Evolutionary conservation across 2,797 vertebrate genomes (phyloP).

Genomic region (Gouania willdenowi): DNA sequence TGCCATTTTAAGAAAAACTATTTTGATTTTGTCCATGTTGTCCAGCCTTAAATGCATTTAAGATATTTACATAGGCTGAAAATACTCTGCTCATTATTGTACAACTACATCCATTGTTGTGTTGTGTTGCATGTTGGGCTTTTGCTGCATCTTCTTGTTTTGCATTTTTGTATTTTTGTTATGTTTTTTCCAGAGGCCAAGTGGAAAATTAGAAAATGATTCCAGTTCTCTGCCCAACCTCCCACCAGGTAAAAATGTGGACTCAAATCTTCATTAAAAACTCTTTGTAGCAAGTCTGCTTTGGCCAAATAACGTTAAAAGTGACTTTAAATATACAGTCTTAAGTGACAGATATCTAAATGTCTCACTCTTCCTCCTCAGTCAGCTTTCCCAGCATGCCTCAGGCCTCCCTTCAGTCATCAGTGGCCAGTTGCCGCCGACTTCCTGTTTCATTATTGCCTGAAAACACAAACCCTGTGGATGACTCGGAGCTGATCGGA

Average conservation of each 20-base stretch:
- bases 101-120: no score
- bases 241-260: conserved; percentile 75
- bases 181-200: conserved; percentile 58
- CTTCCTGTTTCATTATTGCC: conserved; percentile 33
- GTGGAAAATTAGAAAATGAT: conserved; percentile 59
- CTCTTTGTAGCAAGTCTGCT: no score
- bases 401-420: conserved; percentile 16
- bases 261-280: not conserved
- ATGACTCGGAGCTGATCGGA: conserved; percentile 84
- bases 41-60: no score
- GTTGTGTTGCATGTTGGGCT: no score
- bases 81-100: no score
- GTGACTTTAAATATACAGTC: no score
- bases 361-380: conserved; percentile 11
- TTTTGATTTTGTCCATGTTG: no score
- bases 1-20: no score
- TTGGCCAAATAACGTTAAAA: no score
- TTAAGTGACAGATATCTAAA: no score
- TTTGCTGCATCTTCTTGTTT: not conserved
- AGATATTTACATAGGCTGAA: no score
- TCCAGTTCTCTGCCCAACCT: conserved; percentile 74
- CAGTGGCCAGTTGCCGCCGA: conserved; percentile 38
- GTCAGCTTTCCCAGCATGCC: conserved; percentile 21
- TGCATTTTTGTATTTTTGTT: not conserved
- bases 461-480: conserved; percentile 61